Percentiles rank a stretch among this genome's conserved stretches.
phyloP scores from a whole-genome alignment of 2,797 vertebrate genomes.

The Tinamus major region DNA sequence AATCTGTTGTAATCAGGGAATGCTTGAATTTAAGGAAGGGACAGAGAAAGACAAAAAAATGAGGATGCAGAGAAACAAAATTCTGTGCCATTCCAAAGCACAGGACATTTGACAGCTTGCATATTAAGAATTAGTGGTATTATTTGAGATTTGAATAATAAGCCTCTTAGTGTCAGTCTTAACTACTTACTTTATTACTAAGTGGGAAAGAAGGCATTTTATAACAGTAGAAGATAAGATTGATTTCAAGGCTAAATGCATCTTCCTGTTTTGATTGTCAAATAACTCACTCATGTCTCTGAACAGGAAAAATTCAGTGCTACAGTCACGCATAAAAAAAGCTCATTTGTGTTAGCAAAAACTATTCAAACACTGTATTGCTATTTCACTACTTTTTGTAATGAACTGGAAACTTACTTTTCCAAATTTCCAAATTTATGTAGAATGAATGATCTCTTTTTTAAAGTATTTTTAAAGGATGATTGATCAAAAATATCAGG shows the following conservation, averaged over 20 bases:
- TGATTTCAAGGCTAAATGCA: neutral
- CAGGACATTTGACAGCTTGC: neutral
- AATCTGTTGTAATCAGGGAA: neutral
- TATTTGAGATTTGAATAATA: neutral
- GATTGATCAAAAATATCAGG: neutral
- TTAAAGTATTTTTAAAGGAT: accelerated
- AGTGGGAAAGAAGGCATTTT: neutral
- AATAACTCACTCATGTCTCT: neutral
- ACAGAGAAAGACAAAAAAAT: neutral
- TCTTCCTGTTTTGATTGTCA: neutral
- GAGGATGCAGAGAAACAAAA: neutral
- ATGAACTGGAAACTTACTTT: neutral
- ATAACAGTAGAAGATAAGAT: neutral
- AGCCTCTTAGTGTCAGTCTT: neutral
- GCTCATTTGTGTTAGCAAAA: neutral
- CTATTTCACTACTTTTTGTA: neutral
- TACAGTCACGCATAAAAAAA: neutral
- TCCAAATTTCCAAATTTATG: neutral
- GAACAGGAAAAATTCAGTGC: neutral
- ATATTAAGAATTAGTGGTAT: neutral
- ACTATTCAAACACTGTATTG: neutral
- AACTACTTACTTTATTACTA: neutral
- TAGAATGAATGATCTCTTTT: neutral
- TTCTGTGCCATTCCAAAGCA: neutral
- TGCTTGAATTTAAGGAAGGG: neutral